Base-by-base conservation (phyloP, 1,140 invertebrate genomes). In the Myzus persicae region DNA sequence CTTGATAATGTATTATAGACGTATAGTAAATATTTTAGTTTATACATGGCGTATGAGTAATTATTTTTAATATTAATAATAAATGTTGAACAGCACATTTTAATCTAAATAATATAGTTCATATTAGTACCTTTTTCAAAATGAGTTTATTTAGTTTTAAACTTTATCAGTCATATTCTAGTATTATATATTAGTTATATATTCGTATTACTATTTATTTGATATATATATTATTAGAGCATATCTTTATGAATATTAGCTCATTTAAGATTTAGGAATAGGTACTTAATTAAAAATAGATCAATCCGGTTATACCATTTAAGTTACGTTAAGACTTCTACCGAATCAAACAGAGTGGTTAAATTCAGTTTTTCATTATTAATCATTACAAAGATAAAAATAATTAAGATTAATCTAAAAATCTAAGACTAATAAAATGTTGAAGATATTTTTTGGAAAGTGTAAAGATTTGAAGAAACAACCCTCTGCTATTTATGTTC, bases 231-330 rank as follows among this genome's bases (percentile, higher is more conserved):
- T 76, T 76, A 18, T n/a, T 18, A 5, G 14, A 36, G 31, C 7
- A n/a, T 0, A 76, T 76, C 5, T 76, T n/a, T 76, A 76, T 18
- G 36, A 59, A 67, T 11, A 11, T 67, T 31, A 67, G 26, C 4
- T 20, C 59, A 67, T 76, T n/a, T 76, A 76, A n/a, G 14, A 76
- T 76, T 5, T 76, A 5, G 5, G 31, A n/a, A 76, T n/a, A 76
- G 59, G 11, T 76, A 76, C 59, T 76, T n/a, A n/a, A 76, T 76
- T n/a, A 76, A 76, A 76, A 76, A 76, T 76, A 76, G 31, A 76
- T 76, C 59, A 76, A 76, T 76, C 1, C n/a, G n/a, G 36, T 76
- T 36, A 76, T 76, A 76, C 36, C 14, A 76, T n/a, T n/a, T 18
- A 76, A 18, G 20, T 76, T n/a, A 67, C 14, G 59, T 14, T n/a